Conservation (phyloP, 2,113 vertebrate species). For the Strix aluco region DNA sequence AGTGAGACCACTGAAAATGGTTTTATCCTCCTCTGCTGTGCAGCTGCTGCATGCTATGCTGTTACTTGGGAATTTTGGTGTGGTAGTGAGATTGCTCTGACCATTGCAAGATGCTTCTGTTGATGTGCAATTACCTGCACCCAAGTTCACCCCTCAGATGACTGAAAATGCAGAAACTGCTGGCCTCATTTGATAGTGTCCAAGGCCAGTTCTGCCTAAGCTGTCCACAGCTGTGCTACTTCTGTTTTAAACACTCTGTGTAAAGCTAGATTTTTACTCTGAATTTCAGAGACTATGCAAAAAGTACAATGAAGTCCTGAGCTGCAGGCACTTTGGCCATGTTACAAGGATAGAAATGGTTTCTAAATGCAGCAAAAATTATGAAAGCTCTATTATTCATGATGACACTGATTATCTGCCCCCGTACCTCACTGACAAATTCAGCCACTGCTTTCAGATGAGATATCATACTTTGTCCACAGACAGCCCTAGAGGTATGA, state of each 20-base stretch:
- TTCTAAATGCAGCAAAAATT: constrained; percentile 73
- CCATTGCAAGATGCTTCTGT: neutral
- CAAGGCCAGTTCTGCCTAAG: neutral
- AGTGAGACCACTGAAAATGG: neutral
- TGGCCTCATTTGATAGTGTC: neutral
- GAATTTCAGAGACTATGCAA: neutral
- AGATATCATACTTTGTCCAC: constrained; percentile 58
- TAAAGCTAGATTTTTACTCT: neutral
- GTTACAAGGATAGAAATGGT: constrained; percentile 63
- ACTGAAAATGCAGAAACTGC: neutral
- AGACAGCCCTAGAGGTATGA: constrained; percentile 73
- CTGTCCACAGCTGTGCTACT: neutral
- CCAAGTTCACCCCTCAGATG: neutral
- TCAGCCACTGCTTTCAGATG: constrained; percentile 43
- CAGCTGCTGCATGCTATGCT: neutral
- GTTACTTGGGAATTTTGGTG: neutral
- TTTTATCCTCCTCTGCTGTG: neutral
- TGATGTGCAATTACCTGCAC: neutral
- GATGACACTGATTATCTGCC: constrained; percentile 62
- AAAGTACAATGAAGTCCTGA: constrained; percentile 1
- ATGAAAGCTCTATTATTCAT: constrained; percentile 77
- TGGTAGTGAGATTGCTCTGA: neutral
- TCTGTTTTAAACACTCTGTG: neutral
- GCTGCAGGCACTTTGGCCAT: constrained; percentile 52
- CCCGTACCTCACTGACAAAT: constrained; percentile 55